Evolutionary conservation across 1,140 invertebrate genomes (phyloP).

Genomic region (Apolygus lucorum): DNA sequence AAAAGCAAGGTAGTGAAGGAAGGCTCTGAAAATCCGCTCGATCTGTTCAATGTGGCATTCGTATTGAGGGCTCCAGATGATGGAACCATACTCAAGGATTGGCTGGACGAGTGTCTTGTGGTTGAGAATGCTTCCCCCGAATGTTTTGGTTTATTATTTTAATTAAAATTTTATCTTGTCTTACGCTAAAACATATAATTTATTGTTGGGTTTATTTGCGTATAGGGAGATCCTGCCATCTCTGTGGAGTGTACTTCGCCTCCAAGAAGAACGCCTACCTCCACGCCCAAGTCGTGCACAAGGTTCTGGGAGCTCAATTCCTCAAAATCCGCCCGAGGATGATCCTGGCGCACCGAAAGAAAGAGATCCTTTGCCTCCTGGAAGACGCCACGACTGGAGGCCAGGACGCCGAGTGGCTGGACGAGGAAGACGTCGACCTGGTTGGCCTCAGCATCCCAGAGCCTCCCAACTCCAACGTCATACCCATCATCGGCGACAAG

Average conservation of each 20-base stretch:
- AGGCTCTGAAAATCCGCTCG: too few relatives aligned
- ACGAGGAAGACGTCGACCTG: constrained; percentile 1
- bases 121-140: too few relatives aligned
- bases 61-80: too few relatives aligned
- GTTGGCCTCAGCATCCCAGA: constrained; percentile 2
- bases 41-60: too few relatives aligned
- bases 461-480: background rate
- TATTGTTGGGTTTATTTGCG: too few relatives aligned
- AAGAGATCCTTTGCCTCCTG: background rate
- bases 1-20: too few relatives aligned
- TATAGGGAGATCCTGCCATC: background rate
- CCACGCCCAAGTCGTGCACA: background rate
- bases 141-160: too few relatives aligned
- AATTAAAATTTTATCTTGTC: too few relatives aligned
- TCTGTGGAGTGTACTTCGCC: background rate
- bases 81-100: too few relatives aligned
- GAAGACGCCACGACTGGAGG: background rate
- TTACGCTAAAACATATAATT: too few relatives aligned
- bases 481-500: constrained; percentile 1
- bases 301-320: background rate
- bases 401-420: background rate
- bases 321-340: background rate
- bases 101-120: too few relatives aligned
- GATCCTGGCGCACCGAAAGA: background rate
- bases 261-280: background rate